These are phyloP conservation scores for Meleagris gallopavo DNA, from an alignment of 2,113 vertebrate genomes.

Conservation along the genomic window DNA sequence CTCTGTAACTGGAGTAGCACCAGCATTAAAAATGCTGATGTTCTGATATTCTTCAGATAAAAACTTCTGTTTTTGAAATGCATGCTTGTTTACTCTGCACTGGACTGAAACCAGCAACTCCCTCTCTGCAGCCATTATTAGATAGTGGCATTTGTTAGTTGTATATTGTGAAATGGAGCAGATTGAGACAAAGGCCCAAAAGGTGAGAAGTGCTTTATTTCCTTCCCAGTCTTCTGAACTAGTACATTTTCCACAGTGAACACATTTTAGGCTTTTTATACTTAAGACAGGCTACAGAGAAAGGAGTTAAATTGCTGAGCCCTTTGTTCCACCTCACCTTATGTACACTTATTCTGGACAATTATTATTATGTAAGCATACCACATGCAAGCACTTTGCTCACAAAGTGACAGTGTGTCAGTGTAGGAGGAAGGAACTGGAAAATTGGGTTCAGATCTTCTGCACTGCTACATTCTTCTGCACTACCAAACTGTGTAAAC, in stretches of 20 bases:
- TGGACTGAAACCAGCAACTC: neutral
- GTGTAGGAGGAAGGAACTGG: neutral
- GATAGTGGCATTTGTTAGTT: neutral
- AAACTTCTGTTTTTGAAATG: slow-evolving; percentile 3
- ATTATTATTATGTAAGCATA: neutral
- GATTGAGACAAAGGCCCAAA: neutral
- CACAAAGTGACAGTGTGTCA: neutral
- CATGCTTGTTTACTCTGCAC: neutral
- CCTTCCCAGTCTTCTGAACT: neutral
- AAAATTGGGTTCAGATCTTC: neutral
- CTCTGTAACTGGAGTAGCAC: slow-evolving; percentile 37
- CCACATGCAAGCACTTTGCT: neutral
- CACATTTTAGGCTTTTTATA: neutral
- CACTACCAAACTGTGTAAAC: neutral
- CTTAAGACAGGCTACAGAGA: neutral
- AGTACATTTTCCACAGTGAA: neutral
- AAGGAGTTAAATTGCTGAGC: neutral
- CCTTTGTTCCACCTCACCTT: neutral
- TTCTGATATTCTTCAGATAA: neutral
- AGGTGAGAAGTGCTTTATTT: neutral
- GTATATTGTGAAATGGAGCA: neutral
- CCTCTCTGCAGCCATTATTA: neutral
- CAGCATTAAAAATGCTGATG: slow-evolving; percentile 52
- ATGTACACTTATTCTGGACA: neutral
- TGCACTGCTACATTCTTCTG: neutral